A percentile compares a stretch with the other conserved stretches of the same genome.
phyloP scores from a whole-genome alignment of 2,797 vertebrate genomes.

The Neosalanx taihuensis region DNA sequence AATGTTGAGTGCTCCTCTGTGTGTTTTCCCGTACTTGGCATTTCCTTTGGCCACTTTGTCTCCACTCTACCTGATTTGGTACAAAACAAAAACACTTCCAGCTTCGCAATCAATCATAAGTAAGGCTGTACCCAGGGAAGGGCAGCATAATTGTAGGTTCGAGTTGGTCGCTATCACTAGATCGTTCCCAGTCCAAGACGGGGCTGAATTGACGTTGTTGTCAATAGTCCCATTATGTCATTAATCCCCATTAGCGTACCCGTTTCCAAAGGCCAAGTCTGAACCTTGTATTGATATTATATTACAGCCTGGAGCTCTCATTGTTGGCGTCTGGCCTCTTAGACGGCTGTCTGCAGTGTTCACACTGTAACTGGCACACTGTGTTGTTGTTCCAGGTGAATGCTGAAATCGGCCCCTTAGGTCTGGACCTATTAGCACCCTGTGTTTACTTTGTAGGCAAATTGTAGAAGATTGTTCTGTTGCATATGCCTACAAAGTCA shows the following conservation, averaged over 20 bases:
- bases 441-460: background rate
- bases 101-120: slow-evolving; percentile 26
- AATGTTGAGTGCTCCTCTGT: background rate
- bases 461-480: too few species aligned
- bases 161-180: background rate
- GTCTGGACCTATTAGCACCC: too few species aligned
- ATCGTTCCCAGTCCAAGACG: slow-evolving; percentile 41
- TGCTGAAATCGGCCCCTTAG: background rate
- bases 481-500: too few species aligned
- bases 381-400: background rate
- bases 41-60: slow-evolving; percentile 13
- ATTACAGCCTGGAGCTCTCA: slow-evolving; percentile 59
- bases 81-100: slow-evolving; percentile 16
- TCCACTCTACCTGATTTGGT: slow-evolving; percentile 36
- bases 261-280: slow-evolving; percentile 64
- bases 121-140: slow-evolving; percentile 1
- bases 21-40: slow-evolving; percentile 15
- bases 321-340: slow-evolving; percentile 19
- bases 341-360: background rate
- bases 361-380: background rate
- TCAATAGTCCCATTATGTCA: slow-evolving; percentile 55
- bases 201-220: slow-evolving; percentile 32
- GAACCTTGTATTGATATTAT: slow-evolving; percentile 69
- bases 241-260: slow-evolving; percentile 67
- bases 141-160: background rate